Base-by-base conservation (phyloP, 2,888 invertebrate species). In the Panorpa germanica region DNA sequence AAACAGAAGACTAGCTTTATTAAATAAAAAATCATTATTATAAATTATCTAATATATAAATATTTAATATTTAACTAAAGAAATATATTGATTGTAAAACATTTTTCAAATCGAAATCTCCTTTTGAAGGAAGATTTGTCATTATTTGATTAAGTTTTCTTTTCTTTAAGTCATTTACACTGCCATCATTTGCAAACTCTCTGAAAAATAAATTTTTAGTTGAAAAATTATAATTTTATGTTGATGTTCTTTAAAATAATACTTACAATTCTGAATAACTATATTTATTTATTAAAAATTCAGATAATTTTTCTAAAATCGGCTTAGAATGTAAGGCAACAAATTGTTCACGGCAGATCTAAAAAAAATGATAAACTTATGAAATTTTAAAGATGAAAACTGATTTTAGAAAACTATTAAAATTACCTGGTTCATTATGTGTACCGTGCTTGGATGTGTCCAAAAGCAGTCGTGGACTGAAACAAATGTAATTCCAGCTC, bases 401-500 rank as follows among this genome's bases (percentile, higher is more conserved):
- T 29, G 28, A 28, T n/a, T 24, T n/a, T 10, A 31, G 7, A 31
- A 31, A 15, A 24, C 11, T 18, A 8, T 30, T 14, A 9, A 30
- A 31, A 41, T 46, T 55, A 83, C 83, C 65, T 70, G 65, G 53
- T 90, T 96, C 88, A 98, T 85, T 26, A 59, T 55, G 34, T 80
- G 70, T 23, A 95, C 85, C 18, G 77, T 70, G 40, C 66, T 65
- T 1, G 96, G 76, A 55, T 99, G 98, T 2, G 98, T 98, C 98
- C 98, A 99, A 61, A 76, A 99, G 52, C 96, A 98, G 57, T 99
- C 98, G 55, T 99, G 98, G 13, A 99, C 93, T 0, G 96, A 93
- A 5, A 88, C 83, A 59, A 90, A 99, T 24, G 85, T 78, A 31
- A 95, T 61, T 2, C 77, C 86, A 5, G 60, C 60, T 17, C 76